phyloP scores from a whole-genome alignment of 1,140 invertebrate species.

The Leptinotarsa texana region DNA sequence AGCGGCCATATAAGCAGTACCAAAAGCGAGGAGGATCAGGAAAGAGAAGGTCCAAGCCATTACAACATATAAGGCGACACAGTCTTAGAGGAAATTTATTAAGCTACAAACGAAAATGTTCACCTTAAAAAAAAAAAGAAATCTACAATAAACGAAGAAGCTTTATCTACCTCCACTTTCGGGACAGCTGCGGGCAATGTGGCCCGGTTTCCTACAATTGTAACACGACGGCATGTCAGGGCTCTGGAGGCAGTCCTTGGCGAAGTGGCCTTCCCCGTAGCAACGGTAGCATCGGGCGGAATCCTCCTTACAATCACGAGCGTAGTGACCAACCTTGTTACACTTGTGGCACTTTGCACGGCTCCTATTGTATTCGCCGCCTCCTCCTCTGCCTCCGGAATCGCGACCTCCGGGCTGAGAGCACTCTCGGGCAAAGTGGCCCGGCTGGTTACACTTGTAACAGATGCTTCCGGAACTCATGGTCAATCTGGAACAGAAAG shows the following conservation, averaged over 20 bases:
- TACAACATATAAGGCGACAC: no score
- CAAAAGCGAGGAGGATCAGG: no score
- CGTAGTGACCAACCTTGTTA: conserved; percentile 90
- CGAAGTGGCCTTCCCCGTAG: conserved; percentile 84
- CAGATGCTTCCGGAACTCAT: conserved; percentile 79
- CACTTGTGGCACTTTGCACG: conserved; percentile 93
- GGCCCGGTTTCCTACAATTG: conserved; percentile 86
- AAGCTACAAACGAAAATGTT: no score
- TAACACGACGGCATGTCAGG: conserved; percentile 81
- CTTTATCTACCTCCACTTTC: conserved; percentile 59
- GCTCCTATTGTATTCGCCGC: conserved; percentile 60
- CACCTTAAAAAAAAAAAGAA: no score
- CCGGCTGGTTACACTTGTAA: conserved; percentile 88
- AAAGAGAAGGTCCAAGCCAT: no score
- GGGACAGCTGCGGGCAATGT: conserved; percentile 85
- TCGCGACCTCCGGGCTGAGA: conserved; percentile 66
- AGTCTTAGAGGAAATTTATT: no score
- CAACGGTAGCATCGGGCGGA: conserved; percentile 84
- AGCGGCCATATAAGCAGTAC: no score
- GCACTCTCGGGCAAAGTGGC: conserved; percentile 86
- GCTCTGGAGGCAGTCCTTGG: conserved; percentile 84
- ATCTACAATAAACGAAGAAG: neutral
- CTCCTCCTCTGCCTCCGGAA: conserved; percentile 60
- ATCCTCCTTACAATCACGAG: conserved; percentile 87
- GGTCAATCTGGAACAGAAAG: conserved; percentile 29